A percentile compares a stretch with the other conserved stretches of the same genome.
Conservation (phyloP, 2,113 vertebrate genomes). For the Coracopsis vasa region DNA sequence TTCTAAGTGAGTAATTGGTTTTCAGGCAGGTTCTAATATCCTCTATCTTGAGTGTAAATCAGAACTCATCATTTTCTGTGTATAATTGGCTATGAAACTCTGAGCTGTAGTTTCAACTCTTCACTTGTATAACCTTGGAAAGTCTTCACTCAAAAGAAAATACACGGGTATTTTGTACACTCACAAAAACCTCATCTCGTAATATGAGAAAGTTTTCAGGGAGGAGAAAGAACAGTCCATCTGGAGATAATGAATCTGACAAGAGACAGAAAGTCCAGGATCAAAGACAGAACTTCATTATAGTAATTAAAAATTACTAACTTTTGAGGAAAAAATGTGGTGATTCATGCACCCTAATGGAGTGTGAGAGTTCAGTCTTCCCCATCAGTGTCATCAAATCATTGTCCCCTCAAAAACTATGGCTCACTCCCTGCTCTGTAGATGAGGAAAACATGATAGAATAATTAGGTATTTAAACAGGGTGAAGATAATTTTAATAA, state of each 20-base stretch:
- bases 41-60: not conserved
- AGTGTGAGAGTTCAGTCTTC: conserved; percentile 6
- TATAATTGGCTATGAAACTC: not conserved
- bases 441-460: not conserved
- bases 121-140: not conserved
- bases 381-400: conserved; percentile 20
- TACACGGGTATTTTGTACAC: not conserved
- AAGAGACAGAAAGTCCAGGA: not conserved
- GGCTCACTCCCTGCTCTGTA: not conserved
- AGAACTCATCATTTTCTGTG: not conserved
- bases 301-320: conserved; percentile 40
- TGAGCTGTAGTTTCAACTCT: not conserved
- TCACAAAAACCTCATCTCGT: not conserved
- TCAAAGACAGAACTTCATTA: conserved; percentile 34
- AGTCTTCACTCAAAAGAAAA: not conserved
- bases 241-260: conserved; percentile 18
- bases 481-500: not conserved
- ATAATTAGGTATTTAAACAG: not conserved
- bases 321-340: conserved; percentile 12
- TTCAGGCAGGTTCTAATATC: not conserved
- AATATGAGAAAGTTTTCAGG: not conserved
- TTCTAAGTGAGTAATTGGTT: not conserved
- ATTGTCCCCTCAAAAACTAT: not conserved
- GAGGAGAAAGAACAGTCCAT: not conserved
- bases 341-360: conserved; percentile 29